Percentiles rank a stretch among this genome's conserved stretches.
These are phyloP conservation scores for Tonatia bakeri DNA, from an alignment of 2,113 vertebrate genomes.

Conservation along the genomic window DNA sequence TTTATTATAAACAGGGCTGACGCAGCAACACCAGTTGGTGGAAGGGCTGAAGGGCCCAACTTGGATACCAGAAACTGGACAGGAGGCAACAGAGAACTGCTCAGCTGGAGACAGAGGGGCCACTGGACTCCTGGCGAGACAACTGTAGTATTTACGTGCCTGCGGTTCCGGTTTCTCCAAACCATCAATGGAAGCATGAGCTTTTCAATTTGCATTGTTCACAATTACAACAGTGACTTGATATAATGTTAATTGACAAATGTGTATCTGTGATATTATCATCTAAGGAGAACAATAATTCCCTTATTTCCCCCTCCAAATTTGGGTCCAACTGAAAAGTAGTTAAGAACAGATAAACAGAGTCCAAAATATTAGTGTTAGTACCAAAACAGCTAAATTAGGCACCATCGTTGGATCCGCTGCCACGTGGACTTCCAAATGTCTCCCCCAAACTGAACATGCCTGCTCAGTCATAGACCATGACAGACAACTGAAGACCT, in stretches of 20 bases:
- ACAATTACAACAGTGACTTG: neutral
- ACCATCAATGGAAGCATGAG: neutral
- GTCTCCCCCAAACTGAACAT: neutral
- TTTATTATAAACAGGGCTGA: neutral
- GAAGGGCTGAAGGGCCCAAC: neutral
- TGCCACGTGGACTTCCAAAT: neutral
- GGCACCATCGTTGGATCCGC: neutral
- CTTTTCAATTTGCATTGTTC: neutral
- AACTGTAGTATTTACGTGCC: neutral
- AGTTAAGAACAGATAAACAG: neutral
- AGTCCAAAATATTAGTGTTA: neutral
- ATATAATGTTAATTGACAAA: neutral
- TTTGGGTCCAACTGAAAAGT: neutral
- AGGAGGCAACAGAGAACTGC: neutral
- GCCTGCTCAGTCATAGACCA: neutral
- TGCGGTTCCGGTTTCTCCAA: neutral
- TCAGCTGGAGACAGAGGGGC: neutral
- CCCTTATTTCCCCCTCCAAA: neutral
- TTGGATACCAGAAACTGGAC: neutral
- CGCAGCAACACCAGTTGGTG: neutral
- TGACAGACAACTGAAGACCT: neutral
- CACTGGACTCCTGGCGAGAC: neutral
- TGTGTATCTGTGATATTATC: neutral
- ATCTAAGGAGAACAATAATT: neutral
- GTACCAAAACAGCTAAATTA: neutral